Conservation (phyloP, 2,888 invertebrate species). For the Xylocampa areola region DNA sequence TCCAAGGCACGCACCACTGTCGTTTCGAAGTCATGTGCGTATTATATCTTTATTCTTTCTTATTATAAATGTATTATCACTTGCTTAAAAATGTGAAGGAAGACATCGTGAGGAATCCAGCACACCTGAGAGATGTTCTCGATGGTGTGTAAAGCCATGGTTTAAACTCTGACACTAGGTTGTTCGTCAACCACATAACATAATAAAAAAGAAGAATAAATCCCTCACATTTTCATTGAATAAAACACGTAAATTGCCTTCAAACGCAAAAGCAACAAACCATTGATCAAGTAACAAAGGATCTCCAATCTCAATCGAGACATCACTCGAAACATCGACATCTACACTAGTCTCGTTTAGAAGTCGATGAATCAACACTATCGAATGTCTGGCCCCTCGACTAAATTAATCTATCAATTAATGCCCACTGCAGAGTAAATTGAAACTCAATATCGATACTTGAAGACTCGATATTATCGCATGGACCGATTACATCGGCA, state of each 20-base stretch:
- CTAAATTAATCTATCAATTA: constrained; percentile 56
- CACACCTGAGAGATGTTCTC: too few relatives aligned
- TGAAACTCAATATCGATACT: constrained; percentile 49
- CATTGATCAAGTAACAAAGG: constrained; percentile 48
- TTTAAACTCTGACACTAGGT: too few relatives aligned
- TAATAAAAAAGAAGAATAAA: not conserved
- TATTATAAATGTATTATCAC: too few relatives aligned
- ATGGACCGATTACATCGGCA: constrained; percentile 15
- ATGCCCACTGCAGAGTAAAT: constrained; percentile 45
- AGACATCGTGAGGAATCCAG: too few relatives aligned
- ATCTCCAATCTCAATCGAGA: constrained; percentile 39
- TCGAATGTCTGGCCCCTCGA: constrained; percentile 51
- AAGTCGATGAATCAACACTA: constrained; percentile 59
- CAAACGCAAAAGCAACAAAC: constrained; percentile 13
- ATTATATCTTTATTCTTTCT: too few relatives aligned
- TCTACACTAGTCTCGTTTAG: constrained; percentile 53
- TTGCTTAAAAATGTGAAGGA: too few relatives aligned
- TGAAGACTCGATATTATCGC: constrained; percentile 23
- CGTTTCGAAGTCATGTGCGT: too few relatives aligned
- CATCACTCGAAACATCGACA: constrained; percentile 49
- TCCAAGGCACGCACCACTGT: too few relatives aligned
- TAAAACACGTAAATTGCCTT: constrained; percentile 24
- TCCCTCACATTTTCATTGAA: not conserved
- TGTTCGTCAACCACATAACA: too few relatives aligned
- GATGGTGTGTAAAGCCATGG: too few relatives aligned